A percentile compares a stretch with the other conserved stretches of the same genome.
Conservation (phyloP, 2,888 invertebrate species). For the Troides aeacus region DNA sequence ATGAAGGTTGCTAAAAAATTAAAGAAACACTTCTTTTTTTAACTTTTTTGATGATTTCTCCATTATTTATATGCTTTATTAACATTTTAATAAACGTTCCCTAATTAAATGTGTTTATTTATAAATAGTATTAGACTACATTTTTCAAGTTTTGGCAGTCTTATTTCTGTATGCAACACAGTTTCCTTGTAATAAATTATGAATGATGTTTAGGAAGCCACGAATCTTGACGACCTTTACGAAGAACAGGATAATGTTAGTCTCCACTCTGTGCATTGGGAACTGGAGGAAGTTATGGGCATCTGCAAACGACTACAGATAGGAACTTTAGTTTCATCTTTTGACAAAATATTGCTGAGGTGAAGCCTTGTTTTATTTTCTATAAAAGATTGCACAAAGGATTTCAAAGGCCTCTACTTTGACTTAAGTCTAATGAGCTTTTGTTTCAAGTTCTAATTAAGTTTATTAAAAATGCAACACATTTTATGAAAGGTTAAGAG, state of each 20-base stretch:
- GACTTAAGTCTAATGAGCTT: too few species aligned
- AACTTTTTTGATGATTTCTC: too few species aligned
- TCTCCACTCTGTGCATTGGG: conserved; percentile 69
- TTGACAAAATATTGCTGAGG: conserved; percentile 65
- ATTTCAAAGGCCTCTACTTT: neutral
- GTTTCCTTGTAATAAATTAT: neutral
- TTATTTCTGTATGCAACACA: neutral
- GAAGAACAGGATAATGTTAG: conserved; percentile 62
- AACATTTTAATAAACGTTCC: too few species aligned
- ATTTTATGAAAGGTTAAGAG: too few species aligned
- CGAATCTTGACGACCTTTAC: conserved; percentile 71
- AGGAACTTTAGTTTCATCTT: conserved; percentile 65
- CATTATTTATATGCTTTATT: too few species aligned
- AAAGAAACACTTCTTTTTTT: too few species aligned
- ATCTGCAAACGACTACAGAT: conserved; percentile 69
- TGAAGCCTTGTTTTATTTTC: conserved; percentile 32
- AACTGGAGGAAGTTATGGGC: conserved; percentile 68
- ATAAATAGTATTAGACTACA: too few species aligned
- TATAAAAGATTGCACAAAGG: neutral
- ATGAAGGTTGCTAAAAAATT: too few species aligned
- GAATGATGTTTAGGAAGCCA: conserved; percentile 53
- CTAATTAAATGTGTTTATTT: too few species aligned
- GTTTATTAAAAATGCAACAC: too few species aligned
- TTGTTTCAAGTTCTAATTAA: too few species aligned
- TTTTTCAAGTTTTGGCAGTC: too few species aligned